Base-by-base conservation (phyloP, 64 coral and sea anemone species). In the Pocillopora damicornis region DNA sequence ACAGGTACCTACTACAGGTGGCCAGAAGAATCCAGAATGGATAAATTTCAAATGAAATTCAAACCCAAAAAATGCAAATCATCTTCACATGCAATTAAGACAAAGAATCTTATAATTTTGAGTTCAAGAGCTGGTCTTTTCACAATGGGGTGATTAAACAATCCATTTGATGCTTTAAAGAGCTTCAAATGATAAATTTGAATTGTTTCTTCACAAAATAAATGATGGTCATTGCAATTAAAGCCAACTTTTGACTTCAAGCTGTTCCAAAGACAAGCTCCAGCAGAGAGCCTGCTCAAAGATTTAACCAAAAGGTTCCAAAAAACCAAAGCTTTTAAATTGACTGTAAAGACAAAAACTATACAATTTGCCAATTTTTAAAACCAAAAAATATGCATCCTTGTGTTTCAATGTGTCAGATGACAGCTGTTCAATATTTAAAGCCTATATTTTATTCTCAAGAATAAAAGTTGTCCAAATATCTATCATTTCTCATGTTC, bases 1-100 rank as follows among this genome's bases (percentile, higher is more conserved):
- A 65, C 81, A 85, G 81, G 81, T 85, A 82, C 20, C 22, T 73
- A 71, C 7, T 51, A n/a, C 81, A 73, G 81, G 81, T 85, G n/a
- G 8, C 37, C 13, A 12, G 61, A 85, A 85, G 57, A 57, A 85
- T 56, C 63, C 37, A 85, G 42, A 22, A 85, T 25, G 57, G 17
- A 34, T 61, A 7, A 81, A 81, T 81, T 81, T 81, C 0, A 81
- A 81, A 81, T 81, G 3, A 63, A 81, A 81, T 37, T 35, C 42
- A 51, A 60, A 81, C 3, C 35, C 63, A 20, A 81, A 30, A 63
- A 81, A 63, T 81, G 79, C 60, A 63, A 81, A 79, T 79, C 60
- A 30, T 3, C 2, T 79, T 61, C 2, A 42, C 9, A 10, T 60
- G 59, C 13, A 5, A 79, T 20, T 23, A 59, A 20, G 1, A 77